phyloP scores from a whole-genome alignment of 2,888 invertebrate genomes.

The Melanostoma mellinum region DNA sequence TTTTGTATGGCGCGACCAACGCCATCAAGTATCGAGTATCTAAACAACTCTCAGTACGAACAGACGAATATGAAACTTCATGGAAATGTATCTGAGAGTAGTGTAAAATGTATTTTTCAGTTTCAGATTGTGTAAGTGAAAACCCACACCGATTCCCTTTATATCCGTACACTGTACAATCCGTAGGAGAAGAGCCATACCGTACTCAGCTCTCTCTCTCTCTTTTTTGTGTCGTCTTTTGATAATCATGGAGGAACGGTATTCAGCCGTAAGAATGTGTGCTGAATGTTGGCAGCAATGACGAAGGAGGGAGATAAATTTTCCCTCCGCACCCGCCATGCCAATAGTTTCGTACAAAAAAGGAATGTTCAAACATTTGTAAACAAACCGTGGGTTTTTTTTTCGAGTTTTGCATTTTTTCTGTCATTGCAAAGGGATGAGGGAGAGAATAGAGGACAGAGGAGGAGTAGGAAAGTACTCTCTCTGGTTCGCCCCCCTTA shows the following conservation, averaged over 20 bases:
- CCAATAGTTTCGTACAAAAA: slow-evolving; percentile 58
- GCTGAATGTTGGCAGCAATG: background rate
- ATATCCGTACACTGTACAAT: slow-evolving; percentile 60
- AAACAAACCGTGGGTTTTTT: slow-evolving; percentile 69
- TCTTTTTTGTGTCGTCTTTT: slow-evolving; percentile 35
- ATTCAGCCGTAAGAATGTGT: slow-evolving; percentile 62
- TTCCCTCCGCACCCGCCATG: slow-evolving; percentile 29
- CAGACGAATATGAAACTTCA: slow-evolving; percentile 64
- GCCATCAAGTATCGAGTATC: slow-evolving; percentile 64
- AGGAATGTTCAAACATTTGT: slow-evolving; percentile 72
- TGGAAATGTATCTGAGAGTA: slow-evolving; percentile 75
- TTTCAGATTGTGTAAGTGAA: slow-evolving; percentile 56
- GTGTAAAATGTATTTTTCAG: slow-evolving; percentile 74
- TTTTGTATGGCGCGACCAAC: slow-evolving; percentile 52
- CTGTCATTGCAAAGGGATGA: slow-evolving; percentile 27
- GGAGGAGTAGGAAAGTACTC: slow-evolving; percentile 9
- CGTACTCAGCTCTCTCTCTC: slow-evolving; percentile 41
- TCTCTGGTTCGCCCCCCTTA: slow-evolving; percentile 24
- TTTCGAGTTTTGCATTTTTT: slow-evolving; percentile 44
- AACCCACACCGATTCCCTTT: slow-evolving; percentile 49
- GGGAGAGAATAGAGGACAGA: background rate
- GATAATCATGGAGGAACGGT: background rate
- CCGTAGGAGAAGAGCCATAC: slow-evolving; percentile 54
- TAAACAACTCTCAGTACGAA: slow-evolving; percentile 31
- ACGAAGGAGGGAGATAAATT: slow-evolving; percentile 34